phyloP scores from a whole-genome alignment of 2,113 vertebrate species.

The Phylloscopus trochiloides region DNA sequence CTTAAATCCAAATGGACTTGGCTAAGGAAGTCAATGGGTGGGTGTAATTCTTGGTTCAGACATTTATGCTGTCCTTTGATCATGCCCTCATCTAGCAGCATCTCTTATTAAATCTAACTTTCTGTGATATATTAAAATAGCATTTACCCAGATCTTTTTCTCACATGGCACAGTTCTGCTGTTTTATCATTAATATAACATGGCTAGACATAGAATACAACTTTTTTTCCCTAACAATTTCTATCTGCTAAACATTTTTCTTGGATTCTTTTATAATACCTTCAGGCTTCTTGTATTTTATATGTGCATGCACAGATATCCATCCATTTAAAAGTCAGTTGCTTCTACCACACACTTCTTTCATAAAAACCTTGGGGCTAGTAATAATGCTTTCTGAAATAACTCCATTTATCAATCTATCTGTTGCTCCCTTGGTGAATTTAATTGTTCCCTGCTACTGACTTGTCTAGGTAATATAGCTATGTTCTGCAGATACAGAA shows the following conservation, averaged over 20 bases:
- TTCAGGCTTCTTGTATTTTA: constrained; percentile 23
- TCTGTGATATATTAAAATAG: constrained; percentile 22
- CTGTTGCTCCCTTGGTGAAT: constrained; percentile 40
- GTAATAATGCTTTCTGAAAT: constrained; percentile 62
- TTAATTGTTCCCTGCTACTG: constrained; percentile 63
- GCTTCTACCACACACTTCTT: constrained; percentile 5
- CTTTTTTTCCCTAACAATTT: not conserved
- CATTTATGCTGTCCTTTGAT: not conserved
- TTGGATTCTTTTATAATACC: constrained; percentile 32
- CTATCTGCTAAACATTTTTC: constrained; percentile 32
- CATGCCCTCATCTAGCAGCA: not conserved
- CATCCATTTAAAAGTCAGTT: constrained; percentile 36
- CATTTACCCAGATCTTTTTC: not conserved
- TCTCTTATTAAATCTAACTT: constrained; percentile 38
- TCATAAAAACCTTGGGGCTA: constrained; percentile 57
- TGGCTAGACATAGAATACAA: not conserved
- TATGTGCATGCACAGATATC: not conserved
- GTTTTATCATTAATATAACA: not conserved
- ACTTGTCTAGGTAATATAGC: constrained; percentile 60
- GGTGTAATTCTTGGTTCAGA: constrained; percentile 45
- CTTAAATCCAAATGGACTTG: constrained; percentile 37
- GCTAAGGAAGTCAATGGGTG: not conserved
- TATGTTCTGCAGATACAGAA: constrained; percentile 16
- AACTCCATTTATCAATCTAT: constrained; percentile 68
- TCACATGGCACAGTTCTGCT: not conserved